These are phyloP conservation scores for Pegoplata infirma DNA, from an alignment of 2,888 invertebrate genomes.

Conservation along the genomic window DNA sequence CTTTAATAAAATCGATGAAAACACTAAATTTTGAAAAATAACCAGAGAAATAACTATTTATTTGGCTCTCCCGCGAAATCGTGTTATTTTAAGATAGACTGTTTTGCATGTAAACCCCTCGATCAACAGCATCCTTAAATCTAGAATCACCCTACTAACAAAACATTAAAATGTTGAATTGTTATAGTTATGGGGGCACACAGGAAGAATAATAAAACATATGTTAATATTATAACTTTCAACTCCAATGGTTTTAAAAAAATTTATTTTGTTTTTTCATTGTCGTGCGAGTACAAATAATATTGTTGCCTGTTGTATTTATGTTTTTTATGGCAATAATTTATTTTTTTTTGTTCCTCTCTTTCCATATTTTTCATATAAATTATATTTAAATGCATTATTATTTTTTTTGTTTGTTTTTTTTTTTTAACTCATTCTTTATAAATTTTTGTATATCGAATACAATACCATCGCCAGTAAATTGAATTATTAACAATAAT, in stretches of 20 bases:
- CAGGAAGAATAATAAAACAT: conserved; percentile 46
- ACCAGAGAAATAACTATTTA: too few relatives aligned
- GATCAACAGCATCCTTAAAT: too few relatives aligned
- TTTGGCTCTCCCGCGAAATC: too few relatives aligned
- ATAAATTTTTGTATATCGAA: background rate
- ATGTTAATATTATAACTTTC: conserved; percentile 52
- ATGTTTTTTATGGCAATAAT: conserved; percentile 30
- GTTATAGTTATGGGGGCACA: background rate
- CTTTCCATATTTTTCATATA: conserved; percentile 36
- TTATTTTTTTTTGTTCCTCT: conserved; percentile 43
- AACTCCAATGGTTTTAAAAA: conserved; percentile 42
- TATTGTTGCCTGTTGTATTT: background rate
- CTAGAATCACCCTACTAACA: too few relatives aligned
- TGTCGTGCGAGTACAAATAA: background rate
- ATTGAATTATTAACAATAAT: conserved; percentile 55
- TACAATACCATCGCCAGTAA: conserved; percentile 37
- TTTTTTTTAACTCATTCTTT: conserved; percentile 13
- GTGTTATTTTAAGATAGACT: too few relatives aligned
- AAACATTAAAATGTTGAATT: too few relatives aligned
- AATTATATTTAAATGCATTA: conserved; percentile 74
- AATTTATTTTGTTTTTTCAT: background rate
- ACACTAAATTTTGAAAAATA: too few relatives aligned
- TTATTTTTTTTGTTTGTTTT: conserved; percentile 30
- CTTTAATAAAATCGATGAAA: too few relatives aligned
- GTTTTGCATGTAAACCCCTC: too few relatives aligned